These are phyloP conservation scores for Camelus bactrianus DNA, from an alignment of 2,113 vertebrate genomes.

Conservation along the genomic window DNA sequence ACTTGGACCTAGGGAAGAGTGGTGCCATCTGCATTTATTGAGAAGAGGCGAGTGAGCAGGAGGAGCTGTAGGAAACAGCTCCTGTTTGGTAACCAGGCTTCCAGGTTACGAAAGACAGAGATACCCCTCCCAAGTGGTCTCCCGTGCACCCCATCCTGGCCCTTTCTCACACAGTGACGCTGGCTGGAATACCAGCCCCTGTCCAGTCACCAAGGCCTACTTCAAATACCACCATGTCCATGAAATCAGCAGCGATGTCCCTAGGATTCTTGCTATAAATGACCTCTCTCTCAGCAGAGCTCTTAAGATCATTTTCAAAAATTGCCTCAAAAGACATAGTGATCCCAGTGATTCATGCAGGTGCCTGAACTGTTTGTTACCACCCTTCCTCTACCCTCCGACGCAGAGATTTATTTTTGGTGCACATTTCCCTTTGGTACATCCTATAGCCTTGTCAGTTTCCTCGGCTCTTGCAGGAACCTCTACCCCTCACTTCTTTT, in stretches of 20 bases:
- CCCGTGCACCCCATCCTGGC: not conserved
- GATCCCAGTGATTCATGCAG: not conserved
- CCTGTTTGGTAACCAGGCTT: not conserved
- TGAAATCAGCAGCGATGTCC: not conserved
- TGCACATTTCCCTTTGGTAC: not conserved
- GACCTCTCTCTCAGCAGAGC: not conserved
- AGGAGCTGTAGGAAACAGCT: not conserved
- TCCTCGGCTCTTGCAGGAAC: not conserved
- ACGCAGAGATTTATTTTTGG: not conserved
- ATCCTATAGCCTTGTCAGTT: not conserved
- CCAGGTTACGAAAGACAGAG: not conserved
- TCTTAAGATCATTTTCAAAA: not conserved
- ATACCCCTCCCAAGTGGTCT: no score
- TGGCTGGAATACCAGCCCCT: not conserved
- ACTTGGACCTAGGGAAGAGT: not conserved
- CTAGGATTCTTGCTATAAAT: not conserved
- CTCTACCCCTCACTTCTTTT: not conserved
- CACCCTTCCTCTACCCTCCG: fast-evolving
- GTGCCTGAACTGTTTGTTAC: no score
- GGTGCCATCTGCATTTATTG: not conserved
- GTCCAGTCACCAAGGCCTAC: not conserved
- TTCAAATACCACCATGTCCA: not conserved
- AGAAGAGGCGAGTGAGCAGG: not conserved
- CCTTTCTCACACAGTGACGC: not conserved
- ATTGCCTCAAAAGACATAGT: not conserved